Evolutionary conservation across 2,113 vertebrate species (phyloP).

Genomic region (Mesembrinibis cayennensis): DNA sequence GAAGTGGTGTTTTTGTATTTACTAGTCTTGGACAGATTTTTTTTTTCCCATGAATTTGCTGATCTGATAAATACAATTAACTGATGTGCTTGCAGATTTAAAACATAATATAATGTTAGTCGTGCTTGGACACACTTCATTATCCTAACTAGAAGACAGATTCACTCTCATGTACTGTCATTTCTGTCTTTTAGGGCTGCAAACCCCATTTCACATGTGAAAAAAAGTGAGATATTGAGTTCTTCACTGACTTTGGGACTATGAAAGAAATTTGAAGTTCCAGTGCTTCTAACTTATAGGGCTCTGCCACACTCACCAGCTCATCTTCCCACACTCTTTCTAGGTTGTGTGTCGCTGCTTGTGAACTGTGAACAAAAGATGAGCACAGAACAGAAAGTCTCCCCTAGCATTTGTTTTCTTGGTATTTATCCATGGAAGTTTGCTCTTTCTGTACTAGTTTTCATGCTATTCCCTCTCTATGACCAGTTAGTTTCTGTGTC

Average conservation of each 20-base stretch:
- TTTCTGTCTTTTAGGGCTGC: not conserved
- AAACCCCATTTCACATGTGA: not conserved
- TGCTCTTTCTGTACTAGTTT: not conserved
- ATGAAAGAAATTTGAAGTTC: not conserved
- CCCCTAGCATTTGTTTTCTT: not conserved
- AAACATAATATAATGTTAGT: not conserved
- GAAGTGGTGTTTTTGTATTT: not conserved
- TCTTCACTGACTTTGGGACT: not conserved
- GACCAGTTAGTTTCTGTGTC: not conserved
- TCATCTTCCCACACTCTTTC: not conserved
- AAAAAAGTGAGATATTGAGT: not conserved
- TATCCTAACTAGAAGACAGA: not conserved
- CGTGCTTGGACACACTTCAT: not conserved
- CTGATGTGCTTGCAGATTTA: not conserved
- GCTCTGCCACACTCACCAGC: not conserved
- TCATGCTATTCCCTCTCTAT: not conserved
- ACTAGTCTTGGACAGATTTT: not conserved
- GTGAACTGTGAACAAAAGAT: not conserved
- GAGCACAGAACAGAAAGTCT: not conserved
- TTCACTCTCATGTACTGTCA: not conserved
- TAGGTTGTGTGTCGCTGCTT: not conserved
- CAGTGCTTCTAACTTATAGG: not conserved
- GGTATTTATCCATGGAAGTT: not conserved
- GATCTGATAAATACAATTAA: constrained; percentile 34
- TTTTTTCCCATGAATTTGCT: not conserved